A percentile compares a stretch with the other conserved stretches of the same genome.
Evolutionary conservation across 2,888 invertebrate species (phyloP).

Genomic region (Mycalesis mineus): DNA sequence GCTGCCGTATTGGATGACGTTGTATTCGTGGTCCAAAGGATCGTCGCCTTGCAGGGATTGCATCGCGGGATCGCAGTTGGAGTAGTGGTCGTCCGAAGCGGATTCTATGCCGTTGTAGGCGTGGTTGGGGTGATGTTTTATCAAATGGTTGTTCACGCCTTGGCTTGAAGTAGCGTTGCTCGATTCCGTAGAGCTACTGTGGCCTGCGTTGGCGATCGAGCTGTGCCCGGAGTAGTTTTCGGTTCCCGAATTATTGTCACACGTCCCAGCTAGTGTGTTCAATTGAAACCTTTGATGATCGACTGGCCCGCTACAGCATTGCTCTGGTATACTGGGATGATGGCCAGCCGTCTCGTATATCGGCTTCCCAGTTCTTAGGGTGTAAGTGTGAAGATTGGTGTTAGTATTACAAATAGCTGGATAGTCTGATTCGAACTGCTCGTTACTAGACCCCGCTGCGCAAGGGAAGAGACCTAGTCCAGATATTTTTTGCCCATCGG

Average conservation of each 20-base stretch:
- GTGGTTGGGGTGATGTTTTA: conserved; percentile 70
- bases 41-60: conserved; percentile 73
- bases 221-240: conserved; percentile 81
- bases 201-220: conserved; percentile 75
- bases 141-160: conserved; percentile 72
- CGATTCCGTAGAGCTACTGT: conserved; percentile 74
- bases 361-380: conserved; percentile 85
- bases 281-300: conserved; percentile 72
- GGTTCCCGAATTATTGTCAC: conserved; percentile 80
- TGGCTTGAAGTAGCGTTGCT: conserved; percentile 74
- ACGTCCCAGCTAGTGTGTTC: conserved; percentile 75
- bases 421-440: conserved; percentile 89
- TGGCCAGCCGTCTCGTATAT: conserved; percentile 82
- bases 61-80: conserved; percentile 73
- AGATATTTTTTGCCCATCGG: conserved; percentile 81
- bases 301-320: conserved; percentile 66
- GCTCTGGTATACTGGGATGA: conserved; percentile 62
- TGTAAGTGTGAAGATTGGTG: conserved; percentile 90
- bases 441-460: conserved; percentile 89
- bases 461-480: conserved; percentile 90
- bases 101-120: conserved; percentile 73
- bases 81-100: conserved; percentile 73
- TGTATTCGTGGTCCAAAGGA: conserved; percentile 73
- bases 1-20: conserved; percentile 74
- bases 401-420: conserved; percentile 92